phyloP scores from a whole-genome alignment of 2,113 vertebrate species.

The Ctenodactylus gundi region DNA sequence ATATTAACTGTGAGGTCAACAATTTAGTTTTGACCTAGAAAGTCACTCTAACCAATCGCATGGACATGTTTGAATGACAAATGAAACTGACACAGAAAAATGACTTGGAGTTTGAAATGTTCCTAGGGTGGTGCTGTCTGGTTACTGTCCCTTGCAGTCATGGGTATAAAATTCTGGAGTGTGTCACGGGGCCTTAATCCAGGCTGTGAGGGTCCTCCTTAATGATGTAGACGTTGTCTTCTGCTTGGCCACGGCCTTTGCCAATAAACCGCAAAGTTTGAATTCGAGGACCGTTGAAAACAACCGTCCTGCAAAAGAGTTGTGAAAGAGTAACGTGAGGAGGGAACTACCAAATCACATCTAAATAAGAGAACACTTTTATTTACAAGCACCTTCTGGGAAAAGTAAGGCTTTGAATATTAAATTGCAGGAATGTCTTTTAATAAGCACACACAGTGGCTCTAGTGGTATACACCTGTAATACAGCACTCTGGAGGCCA shows the following conservation, averaged over 20 bases:
- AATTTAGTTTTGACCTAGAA: background rate
- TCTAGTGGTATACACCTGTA: background rate
- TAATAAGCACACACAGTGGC: background rate
- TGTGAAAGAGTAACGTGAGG: background rate
- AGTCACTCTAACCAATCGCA: background rate
- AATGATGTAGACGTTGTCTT: conserved; percentile 66
- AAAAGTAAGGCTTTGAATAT: background rate
- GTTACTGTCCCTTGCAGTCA: background rate
- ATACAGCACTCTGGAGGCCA: too few relatives aligned
- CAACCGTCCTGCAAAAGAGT: conserved; percentile 50
- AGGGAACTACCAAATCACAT: background rate
- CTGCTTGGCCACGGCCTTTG: background rate
- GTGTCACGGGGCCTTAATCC: background rate
- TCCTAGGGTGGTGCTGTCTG: too few relatives aligned
- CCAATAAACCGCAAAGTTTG: background rate
- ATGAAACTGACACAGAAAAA: background rate
- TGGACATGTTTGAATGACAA: background rate
- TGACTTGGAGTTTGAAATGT: background rate
- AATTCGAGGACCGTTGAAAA: background rate
- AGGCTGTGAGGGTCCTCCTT: background rate
- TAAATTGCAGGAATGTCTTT: background rate
- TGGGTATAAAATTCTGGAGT: too few relatives aligned
- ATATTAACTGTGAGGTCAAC: background rate
- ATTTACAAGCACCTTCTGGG: background rate
- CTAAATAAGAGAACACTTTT: background rate